Percentiles rank a stretch among this genome's conserved stretches.
Evolutionary conservation across 92 coral and sea anemone species (phyloP).

Genomic region (Palythoa heliodiscus): DNA sequence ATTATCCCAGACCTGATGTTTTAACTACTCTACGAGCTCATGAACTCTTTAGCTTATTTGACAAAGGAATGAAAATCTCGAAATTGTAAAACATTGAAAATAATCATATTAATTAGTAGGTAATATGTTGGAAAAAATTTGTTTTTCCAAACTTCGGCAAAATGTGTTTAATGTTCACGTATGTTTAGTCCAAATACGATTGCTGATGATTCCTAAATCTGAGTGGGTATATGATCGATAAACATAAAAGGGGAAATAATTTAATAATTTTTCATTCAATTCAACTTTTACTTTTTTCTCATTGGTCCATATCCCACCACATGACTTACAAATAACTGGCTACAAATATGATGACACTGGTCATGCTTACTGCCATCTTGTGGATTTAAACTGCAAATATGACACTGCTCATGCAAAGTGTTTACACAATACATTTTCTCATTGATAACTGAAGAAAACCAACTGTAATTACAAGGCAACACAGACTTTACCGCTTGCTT

Average conservation of each 20-base stretch:
- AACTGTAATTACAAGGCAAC: constrained; percentile 11
- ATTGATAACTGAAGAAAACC: constrained; percentile 14
- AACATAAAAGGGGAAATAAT: background rate
- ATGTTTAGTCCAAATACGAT: constrained; percentile 4
- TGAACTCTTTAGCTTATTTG: constrained; percentile 51
- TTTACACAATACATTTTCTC: constrained; percentile 14
- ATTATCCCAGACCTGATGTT: constrained; percentile 53
- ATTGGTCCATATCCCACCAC: no score
- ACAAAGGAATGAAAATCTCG: constrained; percentile 52
- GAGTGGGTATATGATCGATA: background rate
- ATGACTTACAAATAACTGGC: no score
- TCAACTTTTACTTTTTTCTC: no score
- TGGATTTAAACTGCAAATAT: constrained; percentile 25
- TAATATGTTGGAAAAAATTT: background rate
- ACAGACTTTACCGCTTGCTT: background rate
- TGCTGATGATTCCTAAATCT: background rate
- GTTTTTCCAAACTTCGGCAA: background rate
- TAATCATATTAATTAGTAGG: background rate
- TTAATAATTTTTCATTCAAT: background rate
- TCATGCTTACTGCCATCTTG: constrained; percentile 4
- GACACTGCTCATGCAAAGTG: constrained; percentile 24
- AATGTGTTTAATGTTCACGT: constrained; percentile 2
- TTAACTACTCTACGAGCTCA: constrained; percentile 54
- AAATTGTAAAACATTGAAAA: constrained; percentile 47
- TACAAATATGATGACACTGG: constrained; percentile 10